phyloP scores from a whole-genome alignment of 2,888 invertebrate genomes.

The Mesorhabditis spiculigera region DNA sequence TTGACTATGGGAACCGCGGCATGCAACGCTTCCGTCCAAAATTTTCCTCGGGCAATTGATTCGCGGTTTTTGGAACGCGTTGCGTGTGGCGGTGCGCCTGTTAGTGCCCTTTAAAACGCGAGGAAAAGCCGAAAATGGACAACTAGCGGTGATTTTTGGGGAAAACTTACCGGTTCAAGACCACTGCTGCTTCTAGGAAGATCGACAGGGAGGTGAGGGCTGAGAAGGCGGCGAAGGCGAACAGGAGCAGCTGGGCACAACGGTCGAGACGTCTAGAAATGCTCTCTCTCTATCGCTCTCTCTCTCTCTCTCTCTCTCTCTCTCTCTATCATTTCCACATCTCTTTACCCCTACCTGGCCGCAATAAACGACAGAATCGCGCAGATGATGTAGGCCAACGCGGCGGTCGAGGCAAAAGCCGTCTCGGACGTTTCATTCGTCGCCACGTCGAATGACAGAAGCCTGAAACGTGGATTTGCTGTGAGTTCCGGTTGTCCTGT shows the following conservation, averaged over 20 bases:
- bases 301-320: too few species aligned
- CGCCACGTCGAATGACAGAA: conserved; percentile 26
- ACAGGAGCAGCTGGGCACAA: conserved; percentile 25
- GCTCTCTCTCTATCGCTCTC: too few species aligned
- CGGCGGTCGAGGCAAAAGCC: conserved; percentile 25
- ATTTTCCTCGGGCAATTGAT: too few species aligned
- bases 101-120: too few species aligned
- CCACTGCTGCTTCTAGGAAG: conserved; percentile 21
- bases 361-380: conserved; percentile 33
- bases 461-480: not conserved
- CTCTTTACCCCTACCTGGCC: conserved; percentile 15
- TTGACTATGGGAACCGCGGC: too few species aligned
- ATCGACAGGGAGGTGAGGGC: conserved; percentile 19
- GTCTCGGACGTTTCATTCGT: conserved; percentile 32
- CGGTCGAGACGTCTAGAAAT: conserved; percentile 25
- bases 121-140: too few species aligned
- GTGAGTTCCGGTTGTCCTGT: not conserved
- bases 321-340: too few species aligned
- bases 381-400: conserved; percentile 24
- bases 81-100: too few species aligned
- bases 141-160: too few species aligned
- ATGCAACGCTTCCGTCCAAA: too few species aligned
- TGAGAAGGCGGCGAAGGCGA: conserved; percentile 21
- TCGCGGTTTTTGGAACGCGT: too few species aligned
- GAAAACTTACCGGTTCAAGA: conserved; percentile 13